phyloP scores from a whole-genome alignment of 2,888 invertebrate species.

The Andrena dorsata region DNA sequence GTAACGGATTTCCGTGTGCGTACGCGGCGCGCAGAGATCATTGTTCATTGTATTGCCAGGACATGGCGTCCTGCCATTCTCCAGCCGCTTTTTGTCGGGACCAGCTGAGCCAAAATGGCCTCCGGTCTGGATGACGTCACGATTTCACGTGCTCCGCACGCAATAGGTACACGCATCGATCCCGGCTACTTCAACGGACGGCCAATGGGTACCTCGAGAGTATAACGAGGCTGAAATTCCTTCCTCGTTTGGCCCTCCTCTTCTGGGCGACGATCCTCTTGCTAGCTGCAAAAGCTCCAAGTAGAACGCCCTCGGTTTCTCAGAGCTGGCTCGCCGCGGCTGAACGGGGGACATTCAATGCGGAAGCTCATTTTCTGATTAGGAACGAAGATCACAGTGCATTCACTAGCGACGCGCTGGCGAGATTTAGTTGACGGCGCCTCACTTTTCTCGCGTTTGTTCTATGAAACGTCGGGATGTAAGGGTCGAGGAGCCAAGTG shows the following conservation, averaged over 20 bases:
- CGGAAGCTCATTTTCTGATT: neutral
- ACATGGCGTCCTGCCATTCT: slow-evolving; percentile 81
- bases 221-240: slow-evolving; percentile 22
- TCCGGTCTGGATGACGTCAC: slow-evolving; percentile 78
- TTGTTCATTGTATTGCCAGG: slow-evolving; percentile 78
- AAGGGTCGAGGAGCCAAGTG: neutral
- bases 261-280: neutral
- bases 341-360: neutral
- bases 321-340: no score
- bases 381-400: neutral
- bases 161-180: slow-evolving; percentile 62
- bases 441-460: neutral
- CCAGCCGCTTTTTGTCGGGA: slow-evolving; percentile 79
- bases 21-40: slow-evolving; percentile 63
- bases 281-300: slow-evolving; percentile 18
- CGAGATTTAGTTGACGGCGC: no score
- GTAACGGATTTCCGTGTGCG: slow-evolving; percentile 31
- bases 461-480: neutral
- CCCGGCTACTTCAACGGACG: slow-evolving; percentile 34
- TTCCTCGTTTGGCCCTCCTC: neutral
- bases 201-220: slow-evolving; percentile 50
- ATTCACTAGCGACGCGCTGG: neutral
- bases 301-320: neutral
- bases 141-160: slow-evolving; percentile 66
- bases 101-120: slow-evolving; percentile 85